A percentile compares a stretch with the other conserved stretches of the same genome.
These are phyloP conservation scores for Arge pagana DNA, from an alignment of 2,888 invertebrate genomes.

Conservation along the genomic window DNA sequence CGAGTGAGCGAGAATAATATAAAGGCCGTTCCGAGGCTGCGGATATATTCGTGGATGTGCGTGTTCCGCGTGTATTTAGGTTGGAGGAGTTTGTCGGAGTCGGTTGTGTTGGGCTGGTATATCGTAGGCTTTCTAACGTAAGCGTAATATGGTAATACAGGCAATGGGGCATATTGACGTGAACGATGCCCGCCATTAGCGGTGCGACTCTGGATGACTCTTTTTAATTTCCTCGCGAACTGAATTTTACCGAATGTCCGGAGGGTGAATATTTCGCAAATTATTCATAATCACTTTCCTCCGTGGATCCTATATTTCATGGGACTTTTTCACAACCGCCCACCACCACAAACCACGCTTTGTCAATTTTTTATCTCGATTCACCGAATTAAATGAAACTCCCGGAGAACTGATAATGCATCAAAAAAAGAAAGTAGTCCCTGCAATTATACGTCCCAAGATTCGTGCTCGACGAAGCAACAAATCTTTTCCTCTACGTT, in stretches of 20 bases:
- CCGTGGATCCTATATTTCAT: constrained; percentile 19
- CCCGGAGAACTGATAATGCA: too few species aligned
- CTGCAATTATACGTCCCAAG: too few species aligned
- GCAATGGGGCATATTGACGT: constrained; percentile 59
- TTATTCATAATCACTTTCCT: constrained; percentile 52
- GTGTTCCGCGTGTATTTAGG: too few species aligned
- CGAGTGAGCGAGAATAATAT: neutral
- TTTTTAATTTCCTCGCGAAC: constrained; percentile 58
- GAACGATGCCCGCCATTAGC: constrained; percentile 58
- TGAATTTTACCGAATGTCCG: constrained; percentile 47
- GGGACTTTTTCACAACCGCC: too few species aligned
- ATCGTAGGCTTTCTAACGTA: constrained; percentile 36
- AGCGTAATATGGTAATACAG: constrained; percentile 57
- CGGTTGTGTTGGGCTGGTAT: constrained; percentile 4
- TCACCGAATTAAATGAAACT: too few species aligned
- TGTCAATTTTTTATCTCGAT: too few species aligned
- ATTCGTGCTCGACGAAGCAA: too few species aligned
- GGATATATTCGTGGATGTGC: neutral
- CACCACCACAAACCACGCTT: too few species aligned
- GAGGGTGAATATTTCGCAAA: constrained; percentile 57
- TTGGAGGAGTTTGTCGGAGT: constrained; percentile 5
- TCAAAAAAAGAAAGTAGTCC: too few species aligned
- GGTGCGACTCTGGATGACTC: constrained; percentile 48
- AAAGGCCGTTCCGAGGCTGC: neutral
- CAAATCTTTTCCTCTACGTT: too few species aligned